phyloP scores from a whole-genome alignment of 2,797 vertebrate genomes.

The Threskiornis aethiopicus region DNA sequence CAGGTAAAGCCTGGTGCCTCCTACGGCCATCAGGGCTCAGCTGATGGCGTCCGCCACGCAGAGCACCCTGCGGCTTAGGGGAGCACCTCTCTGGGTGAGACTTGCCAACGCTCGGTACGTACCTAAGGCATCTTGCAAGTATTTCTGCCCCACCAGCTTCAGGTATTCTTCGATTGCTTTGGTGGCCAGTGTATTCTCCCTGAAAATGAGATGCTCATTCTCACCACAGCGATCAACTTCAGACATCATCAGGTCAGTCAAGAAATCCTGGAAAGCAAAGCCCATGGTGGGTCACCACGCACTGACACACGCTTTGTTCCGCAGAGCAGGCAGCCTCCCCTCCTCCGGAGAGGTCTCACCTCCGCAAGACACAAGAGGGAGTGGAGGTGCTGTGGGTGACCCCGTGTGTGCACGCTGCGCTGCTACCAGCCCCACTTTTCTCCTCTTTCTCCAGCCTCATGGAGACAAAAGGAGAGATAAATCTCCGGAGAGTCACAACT shows the following conservation, averaged over 20 bases:
- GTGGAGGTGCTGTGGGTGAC: background rate
- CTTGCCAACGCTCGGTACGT: slow-evolving; percentile 39
- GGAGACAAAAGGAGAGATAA: background rate
- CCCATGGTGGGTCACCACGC: slow-evolving; percentile 29
- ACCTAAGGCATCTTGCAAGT: slow-evolving; percentile 97
- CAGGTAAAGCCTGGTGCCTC: background rate
- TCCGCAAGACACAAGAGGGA: accelerated
- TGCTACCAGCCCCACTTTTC: background rate
- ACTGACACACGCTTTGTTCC: background rate
- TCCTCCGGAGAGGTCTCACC: background rate
- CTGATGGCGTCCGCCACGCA: accelerated
- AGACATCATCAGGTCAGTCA: slow-evolving; percentile 99
- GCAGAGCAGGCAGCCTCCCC: background rate
- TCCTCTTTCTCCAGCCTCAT: background rate
- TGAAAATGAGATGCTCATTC: slow-evolving; percentile 98
- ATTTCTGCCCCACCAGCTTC: slow-evolving; percentile 98
- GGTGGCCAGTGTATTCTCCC: slow-evolving; percentile 96
- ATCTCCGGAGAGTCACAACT: background rate
- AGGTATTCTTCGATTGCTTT: slow-evolving; percentile 99
- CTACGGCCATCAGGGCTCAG: background rate
- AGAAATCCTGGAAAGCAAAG: slow-evolving; percentile 88
- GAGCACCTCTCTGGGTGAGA: accelerated
- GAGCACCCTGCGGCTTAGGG: background rate
- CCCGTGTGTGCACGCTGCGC: background rate
- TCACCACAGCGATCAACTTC: slow-evolving; percentile 98